Percentiles rank a stretch among this genome's conserved stretches.
phyloP scores from a whole-genome alignment of 2,797 vertebrate genomes.

The Strix occidentalis region DNA sequence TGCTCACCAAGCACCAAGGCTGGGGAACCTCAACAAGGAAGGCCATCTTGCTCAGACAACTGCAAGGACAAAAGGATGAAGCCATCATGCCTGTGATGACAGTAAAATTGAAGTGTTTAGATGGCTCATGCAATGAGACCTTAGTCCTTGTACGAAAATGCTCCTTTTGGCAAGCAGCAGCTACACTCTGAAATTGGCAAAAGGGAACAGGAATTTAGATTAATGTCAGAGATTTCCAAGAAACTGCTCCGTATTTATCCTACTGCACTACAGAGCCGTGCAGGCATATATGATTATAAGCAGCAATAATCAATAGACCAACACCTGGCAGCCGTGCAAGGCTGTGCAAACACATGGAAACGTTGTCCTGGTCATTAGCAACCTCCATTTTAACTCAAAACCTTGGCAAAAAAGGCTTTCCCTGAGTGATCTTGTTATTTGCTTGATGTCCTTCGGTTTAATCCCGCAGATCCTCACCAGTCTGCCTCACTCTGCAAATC shows the following conservation, averaged over 20 bases:
- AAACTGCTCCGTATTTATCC: not conserved
- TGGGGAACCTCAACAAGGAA: not conserved
- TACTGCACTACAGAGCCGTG: rapidly evolving
- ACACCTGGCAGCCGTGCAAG: rapidly evolving
- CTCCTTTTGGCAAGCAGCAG: not conserved
- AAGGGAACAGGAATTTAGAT: not conserved
- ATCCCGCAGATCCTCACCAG: not conserved
- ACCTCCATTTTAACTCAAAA: not conserved
- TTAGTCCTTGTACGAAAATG: not conserved
- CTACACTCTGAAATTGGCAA: not conserved
- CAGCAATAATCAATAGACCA: not conserved
- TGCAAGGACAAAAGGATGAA: not conserved
- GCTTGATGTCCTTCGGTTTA: not conserved
- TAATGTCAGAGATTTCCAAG: not conserved
- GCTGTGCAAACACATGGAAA: not conserved
- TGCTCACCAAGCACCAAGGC: not conserved
- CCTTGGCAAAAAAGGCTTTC: not conserved
- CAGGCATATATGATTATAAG: not conserved
- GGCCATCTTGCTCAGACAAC: not conserved
- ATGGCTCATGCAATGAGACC: not conserved
- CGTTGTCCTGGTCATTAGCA: not conserved
- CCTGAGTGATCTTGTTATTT: not conserved
- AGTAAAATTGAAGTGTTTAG: not conserved
- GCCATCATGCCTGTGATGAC: not conserved
- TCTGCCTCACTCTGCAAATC: not conserved